phyloP scores from a whole-genome alignment of 2,888 invertebrate genomes.

The Folsomia manolachei region DNA sequence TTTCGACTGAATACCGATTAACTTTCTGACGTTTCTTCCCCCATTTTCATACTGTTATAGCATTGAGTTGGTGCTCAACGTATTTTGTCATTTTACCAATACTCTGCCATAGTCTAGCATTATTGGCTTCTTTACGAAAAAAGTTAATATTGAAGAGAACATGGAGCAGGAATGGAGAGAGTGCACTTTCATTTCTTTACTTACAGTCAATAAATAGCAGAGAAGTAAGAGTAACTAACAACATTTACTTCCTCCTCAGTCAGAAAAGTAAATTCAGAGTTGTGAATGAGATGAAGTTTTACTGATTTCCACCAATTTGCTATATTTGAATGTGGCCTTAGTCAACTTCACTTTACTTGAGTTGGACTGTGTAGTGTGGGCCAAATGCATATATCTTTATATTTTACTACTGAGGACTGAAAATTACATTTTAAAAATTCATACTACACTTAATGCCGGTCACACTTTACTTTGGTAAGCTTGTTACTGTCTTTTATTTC shows the following conservation, averaged over 20 bases:
- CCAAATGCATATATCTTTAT: too few relatives aligned
- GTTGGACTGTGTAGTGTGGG: too few relatives aligned
- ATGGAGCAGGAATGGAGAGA: not conserved
- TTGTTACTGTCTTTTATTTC: not conserved
- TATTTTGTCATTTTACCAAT: not conserved
- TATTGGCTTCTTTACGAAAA: too few relatives aligned
- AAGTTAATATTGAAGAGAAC: not conserved
- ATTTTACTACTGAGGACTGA: not conserved
- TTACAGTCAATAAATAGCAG: not conserved
- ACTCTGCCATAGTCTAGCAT: too few relatives aligned
- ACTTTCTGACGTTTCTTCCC: conserved; percentile 46
- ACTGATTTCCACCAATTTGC: not conserved
- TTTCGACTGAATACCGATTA: conserved; percentile 48
- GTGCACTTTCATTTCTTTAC: not conserved
- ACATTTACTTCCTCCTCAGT: not conserved
- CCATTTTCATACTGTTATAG: not conserved
- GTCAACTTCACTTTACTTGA: not conserved
- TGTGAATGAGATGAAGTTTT: not conserved
- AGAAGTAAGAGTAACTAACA: not conserved
- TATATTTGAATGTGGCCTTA: not conserved
- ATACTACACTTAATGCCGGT: not conserved
- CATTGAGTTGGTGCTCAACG: not conserved
- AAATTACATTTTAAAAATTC: not conserved
- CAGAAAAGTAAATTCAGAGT: not conserved
- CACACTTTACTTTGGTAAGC: not conserved